Evolutionary conservation across 2,797 vertebrate genomes (phyloP).

Genomic region (Urocyon cinereoargenteus): DNA sequence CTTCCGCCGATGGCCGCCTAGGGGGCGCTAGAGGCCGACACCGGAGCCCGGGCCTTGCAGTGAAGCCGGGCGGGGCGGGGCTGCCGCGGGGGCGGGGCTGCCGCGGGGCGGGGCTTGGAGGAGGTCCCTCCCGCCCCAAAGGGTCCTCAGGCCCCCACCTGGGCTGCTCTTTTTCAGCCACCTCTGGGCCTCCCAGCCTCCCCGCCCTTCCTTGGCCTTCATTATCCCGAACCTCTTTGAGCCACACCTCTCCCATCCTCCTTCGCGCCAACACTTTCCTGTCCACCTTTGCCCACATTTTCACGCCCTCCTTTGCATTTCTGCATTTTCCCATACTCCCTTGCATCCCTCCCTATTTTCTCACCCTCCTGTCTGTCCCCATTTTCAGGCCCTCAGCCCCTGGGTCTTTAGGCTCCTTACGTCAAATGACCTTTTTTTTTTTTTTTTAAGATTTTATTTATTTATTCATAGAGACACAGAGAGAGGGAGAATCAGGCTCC

Average conservation of each 20-base stretch:
- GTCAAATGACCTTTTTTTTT: not conserved
- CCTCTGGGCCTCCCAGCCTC: not conserved
- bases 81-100: not conserved
- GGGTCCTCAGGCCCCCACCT: fast-evolving
- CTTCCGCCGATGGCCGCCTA: not conserved
- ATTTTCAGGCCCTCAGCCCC: not conserved
- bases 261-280: not conserved
- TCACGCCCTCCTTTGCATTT: not conserved
- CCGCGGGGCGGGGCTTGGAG: not conserved
- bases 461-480: too few relatives aligned
- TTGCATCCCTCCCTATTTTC: not conserved
- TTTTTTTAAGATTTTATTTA: too few relatives aligned
- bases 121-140: too few relatives aligned
- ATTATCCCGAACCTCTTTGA: not conserved
- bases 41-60: too few relatives aligned
- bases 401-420: not conserved
- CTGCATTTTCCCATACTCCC: too few relatives aligned
- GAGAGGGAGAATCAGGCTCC: too few relatives aligned
- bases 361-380: not conserved
- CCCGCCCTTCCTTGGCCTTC: not conserved
- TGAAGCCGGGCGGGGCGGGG: not conserved
- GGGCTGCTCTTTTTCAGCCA: not conserved
- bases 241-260: not conserved
- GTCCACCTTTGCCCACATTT: not conserved
- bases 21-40: not conserved